Percentiles rank a stretch among this genome's conserved stretches.
phyloP scores from a whole-genome alignment of 2,113 vertebrate genomes.

The Sylvietta virens region DNA sequence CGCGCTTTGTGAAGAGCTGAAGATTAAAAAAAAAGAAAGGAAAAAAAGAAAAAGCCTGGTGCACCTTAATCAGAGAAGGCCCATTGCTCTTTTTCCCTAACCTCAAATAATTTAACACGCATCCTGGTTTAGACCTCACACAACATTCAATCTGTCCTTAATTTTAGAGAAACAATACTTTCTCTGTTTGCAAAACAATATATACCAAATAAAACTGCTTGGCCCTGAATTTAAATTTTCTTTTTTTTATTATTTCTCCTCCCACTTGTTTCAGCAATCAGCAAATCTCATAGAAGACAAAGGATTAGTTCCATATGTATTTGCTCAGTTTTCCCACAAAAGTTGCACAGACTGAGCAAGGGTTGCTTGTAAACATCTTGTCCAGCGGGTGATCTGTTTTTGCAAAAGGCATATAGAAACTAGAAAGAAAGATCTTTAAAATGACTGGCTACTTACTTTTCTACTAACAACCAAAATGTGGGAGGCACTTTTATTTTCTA shows the following conservation, averaged over 20 bases:
- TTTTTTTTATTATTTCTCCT: too few species aligned
- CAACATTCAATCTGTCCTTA: background rate
- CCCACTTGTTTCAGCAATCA: background rate
- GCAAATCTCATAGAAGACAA: background rate
- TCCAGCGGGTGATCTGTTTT: background rate
- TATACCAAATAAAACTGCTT: background rate
- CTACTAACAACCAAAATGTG: background rate
- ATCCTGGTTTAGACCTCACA: background rate
- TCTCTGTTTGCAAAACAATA: background rate
- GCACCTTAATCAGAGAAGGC: background rate
- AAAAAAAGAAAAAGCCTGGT: background rate
- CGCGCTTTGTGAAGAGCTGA: background rate
- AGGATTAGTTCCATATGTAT: background rate
- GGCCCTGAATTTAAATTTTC: background rate
- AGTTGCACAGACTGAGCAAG: background rate
- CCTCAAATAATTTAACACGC: fast-evolving
- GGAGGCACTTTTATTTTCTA: background rate
- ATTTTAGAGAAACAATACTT: constrained; percentile 15
- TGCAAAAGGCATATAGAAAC: background rate
- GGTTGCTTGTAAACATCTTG: background rate
- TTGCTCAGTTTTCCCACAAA: background rate
- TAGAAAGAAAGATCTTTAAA: background rate
- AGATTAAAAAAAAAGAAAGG: background rate
- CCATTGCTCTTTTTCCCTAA: background rate
- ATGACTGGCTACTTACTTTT: background rate